Base-by-base conservation (phyloP, 2,113 vertebrate species). In the Syngnathus typhle region DNA sequence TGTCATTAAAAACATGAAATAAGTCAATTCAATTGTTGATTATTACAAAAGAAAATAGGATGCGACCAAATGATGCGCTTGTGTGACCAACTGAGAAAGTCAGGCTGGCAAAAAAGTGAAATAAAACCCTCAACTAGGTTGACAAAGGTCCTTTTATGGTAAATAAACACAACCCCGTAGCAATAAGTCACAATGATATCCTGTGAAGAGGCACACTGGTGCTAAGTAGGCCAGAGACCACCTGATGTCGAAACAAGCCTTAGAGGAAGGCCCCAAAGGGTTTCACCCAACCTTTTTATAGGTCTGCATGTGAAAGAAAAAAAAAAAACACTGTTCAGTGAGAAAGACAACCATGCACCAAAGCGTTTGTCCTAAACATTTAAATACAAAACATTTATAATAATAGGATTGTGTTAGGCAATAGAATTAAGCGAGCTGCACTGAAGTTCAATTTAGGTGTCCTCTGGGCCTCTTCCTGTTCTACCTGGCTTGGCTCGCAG, bases 171-270 rank as follows among this genome's bases (percentile, higher is more conserved):
- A 49, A 69, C 66, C 66, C 38, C 27, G 60, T 51, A 69, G 70
- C 68, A 74, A 49, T 12, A 27, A 67, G 60, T 71, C 69, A 85
- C 79, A 78, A 75, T 70, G 72, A 77, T 80, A 73, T 63, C 74
- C 69, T 80, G 65, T 78, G 80, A 54, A 75, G 67, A 75, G 52
- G 49, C 46, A 13, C 44, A 32, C 27, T 32, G 27, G 27, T 32
- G 27, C 27, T 32, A 32, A 32, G 27, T 32, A 32, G 81, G 84
- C 76, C 79, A 80, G 51, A 65, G 47, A 75, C 10, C 47, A 74
- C 68, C 67, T 75, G 54, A 65, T 71, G 80, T 84, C 65, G 60
- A 72, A 74, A 79, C 72, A 83, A 77, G 75, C 75, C 79, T 6
- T 32, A 41, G 64, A 81, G 75, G 63, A 71, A 67, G 44, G 72